Percentiles rank a stretch among this genome's conserved stretches.
Evolutionary conservation across 2,888 invertebrate genomes (phyloP).

Genomic region (Leucophora obtusa): DNA sequence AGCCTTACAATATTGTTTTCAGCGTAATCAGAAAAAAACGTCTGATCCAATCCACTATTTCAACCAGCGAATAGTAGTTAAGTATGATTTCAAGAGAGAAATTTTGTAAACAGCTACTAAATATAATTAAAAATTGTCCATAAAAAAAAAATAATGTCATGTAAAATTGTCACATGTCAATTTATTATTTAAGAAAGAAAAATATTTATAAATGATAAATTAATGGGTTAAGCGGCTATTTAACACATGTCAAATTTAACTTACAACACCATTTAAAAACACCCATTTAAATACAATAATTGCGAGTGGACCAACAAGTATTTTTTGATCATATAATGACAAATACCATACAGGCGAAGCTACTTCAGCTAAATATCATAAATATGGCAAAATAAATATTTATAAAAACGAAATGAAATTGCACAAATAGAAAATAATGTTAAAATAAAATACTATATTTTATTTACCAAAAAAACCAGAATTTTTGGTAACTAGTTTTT

Average conservation of each 20-base stretch:
- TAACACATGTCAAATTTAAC: constrained; percentile 36
- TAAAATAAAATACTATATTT: not conserved
- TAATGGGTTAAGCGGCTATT: constrained; percentile 40
- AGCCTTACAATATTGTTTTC: not conserved
- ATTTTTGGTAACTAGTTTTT: constrained; percentile 8
- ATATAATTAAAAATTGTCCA: not conserved
- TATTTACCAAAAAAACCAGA: constrained; percentile 19
- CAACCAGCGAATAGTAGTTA: too few species aligned
- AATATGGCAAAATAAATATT: not conserved
- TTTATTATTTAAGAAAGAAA: constrained; percentile 5
- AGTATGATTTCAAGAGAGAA: too few species aligned
- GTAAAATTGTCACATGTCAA: constrained; percentile 21
- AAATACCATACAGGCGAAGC: constrained; percentile 19
- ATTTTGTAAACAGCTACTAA: not conserved
- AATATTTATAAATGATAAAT: constrained; percentile 2
- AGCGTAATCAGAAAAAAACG: not conserved
- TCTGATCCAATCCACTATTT: too few species aligned
- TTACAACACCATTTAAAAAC: constrained; percentile 23
- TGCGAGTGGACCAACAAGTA: not conserved
- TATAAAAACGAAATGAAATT: not conserved
- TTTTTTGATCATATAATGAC: not conserved
- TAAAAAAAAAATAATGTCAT: not conserved
- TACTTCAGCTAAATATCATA: not conserved
- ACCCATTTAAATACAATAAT: not conserved
- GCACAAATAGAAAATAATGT: not conserved